Base-by-base conservation (phyloP, 2,113 vertebrate species). In the human (Homo sapiens) region DNA sequence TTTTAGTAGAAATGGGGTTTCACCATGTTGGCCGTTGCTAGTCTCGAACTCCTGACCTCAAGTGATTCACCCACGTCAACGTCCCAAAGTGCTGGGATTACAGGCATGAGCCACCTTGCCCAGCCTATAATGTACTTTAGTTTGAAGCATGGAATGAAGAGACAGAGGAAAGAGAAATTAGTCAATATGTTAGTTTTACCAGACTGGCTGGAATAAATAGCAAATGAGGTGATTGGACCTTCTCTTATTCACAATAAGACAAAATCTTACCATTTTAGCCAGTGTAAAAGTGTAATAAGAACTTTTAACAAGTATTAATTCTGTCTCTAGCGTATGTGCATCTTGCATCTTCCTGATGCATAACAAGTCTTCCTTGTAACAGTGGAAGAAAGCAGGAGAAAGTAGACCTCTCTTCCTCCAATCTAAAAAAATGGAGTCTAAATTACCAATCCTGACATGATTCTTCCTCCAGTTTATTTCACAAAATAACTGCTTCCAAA, bases 81-180 rank as follows among this genome's bases (percentile, higher is more conserved):
- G 17, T 55, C 52, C 52, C 52, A 55, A 55, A 55, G 18, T 55
- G 18, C 52, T 55, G 52, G 52, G 52, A 55, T 55, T 20, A 55
- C 52, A 55, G 18, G 18, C 52, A 55, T 55, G 18, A 55, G 52
- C 18, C 52, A 20, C 52, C 52, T 55, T 55, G 52, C 52, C 52
- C 52, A 20, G 52, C 52, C 52, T 82, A 9, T 91, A 85, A 50
- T n/a, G 68, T n/a, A 20, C 35, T 83, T 78, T 18, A 78, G 27
- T 87, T 78, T 78, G 76, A 73, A 90, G n/a, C 27, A 50, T 35
- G 40, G 61, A 97, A 81, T 70, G 82, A 52, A 96, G 5, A 88
- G 22, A 55, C 38, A 93, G 6, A 55, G 18, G 52, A 66, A 52
- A 82, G 57, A 78, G 43, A 91, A 90, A 73, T 88, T 30, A 68